Conservation (phyloP, 2,797 vertebrate genomes). For the Anguilla anguilla region DNA sequence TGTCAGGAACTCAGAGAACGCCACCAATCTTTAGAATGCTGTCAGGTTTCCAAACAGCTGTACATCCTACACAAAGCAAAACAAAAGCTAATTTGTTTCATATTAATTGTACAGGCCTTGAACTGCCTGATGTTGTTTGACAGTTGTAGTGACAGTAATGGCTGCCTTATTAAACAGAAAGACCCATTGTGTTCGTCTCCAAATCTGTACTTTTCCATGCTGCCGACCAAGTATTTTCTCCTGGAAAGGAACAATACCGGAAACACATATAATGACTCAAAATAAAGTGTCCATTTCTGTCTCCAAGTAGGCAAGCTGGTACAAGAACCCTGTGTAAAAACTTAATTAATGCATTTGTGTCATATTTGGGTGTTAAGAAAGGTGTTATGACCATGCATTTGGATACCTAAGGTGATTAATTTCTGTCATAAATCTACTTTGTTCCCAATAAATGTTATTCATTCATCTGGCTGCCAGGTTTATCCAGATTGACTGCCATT, state of each 20-base stretch:
- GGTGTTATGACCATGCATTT: background rate
- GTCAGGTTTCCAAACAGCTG: constrained; percentile 45
- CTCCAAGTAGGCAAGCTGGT: constrained; percentile 12
- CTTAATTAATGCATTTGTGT: background rate
- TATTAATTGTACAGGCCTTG: constrained; percentile 40
- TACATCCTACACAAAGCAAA: constrained; percentile 42
- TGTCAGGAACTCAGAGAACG: constrained; percentile 7
- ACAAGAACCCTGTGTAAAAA: background rate
- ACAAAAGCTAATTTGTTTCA: constrained; percentile 44
- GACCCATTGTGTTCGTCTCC: constrained; percentile 25
- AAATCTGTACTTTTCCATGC: constrained; percentile 19
- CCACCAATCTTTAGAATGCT: constrained; percentile 23
- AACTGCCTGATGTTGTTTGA: constrained; percentile 37
- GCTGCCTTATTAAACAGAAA: constrained; percentile 38
- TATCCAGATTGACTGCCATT: background rate
- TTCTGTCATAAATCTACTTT: constrained; percentile 6
- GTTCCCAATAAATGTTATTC: background rate
- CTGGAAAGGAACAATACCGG: constrained; percentile 2
- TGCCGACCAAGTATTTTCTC: constrained; percentile 26
- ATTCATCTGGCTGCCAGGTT: constrained; percentile 3
- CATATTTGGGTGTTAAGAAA: background rate
- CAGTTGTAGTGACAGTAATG: constrained; percentile 40
- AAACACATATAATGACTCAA: background rate
- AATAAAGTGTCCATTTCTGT: constrained; percentile 6
- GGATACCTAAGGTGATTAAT: constrained; percentile 17